Base-by-base conservation (phyloP, 2,113 vertebrate genomes). In the Cheilinus undulatus region DNA sequence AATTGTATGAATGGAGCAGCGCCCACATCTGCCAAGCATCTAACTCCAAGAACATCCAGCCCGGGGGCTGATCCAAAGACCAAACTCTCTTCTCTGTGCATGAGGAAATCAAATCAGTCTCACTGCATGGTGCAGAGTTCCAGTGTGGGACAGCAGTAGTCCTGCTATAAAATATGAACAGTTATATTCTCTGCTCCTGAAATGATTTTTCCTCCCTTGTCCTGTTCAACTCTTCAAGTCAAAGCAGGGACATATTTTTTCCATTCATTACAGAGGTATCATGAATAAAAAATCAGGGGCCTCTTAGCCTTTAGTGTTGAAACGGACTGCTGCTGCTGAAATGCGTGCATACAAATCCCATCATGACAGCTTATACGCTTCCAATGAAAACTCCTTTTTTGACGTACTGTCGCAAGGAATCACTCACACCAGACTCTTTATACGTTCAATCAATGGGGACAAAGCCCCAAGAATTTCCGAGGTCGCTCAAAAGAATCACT, bases 21-120 rank as follows among this genome's bases (percentile, higher is more conserved):
- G 12, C 54, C 54, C 36, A 43, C 24, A n/a, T 78, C 72, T 73
- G 67, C 73, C 76, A 88, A 63, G 63, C 38, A 42, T 86, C 51
- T 32, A 62, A 74, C 52, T 81, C 64, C 8, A 62, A 73, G 58
- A 69, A 57, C 66, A 75, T 76, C 28, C 54, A 78, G 69, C 17
- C 69, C 70, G 52, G 54, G 53, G 65, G 42, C 58, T 57, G 53
- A 61, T 60, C 69, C 70, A 78, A 65, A 32, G 67, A 30, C 66
- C 56, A 69, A 82, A 78, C 62, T 71, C 80, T 58, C 67, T 70
- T 85, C 82, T 42, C 61, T 26, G 61, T 43, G 43, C 84, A 91
- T 70, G 58, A 89, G 91, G 91, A 91, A 92, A 92, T 91, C 81
- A 58, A 86, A 92, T 91, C 86, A 87, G 78, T 80, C 80, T 86